Evolutionary conservation across 2,113 vertebrate genomes (phyloP), one percentile per base, ranked within the genome.

Genomic region (Sclerurus mexicanus): DNA sequence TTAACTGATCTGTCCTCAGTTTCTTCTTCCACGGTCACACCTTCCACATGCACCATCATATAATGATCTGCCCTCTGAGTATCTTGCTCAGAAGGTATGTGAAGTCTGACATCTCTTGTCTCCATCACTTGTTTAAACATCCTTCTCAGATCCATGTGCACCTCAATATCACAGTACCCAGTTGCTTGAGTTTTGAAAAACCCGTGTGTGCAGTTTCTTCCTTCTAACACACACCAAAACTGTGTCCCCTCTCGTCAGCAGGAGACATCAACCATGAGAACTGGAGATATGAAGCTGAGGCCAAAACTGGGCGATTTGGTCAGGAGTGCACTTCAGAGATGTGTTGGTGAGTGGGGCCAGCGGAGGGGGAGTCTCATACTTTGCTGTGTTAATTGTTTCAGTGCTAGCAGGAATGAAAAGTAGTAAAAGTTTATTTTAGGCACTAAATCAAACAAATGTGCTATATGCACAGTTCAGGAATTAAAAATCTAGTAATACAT

Each of bases 361-460:
- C 49, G 25, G 6, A 6, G 31, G 20, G 20, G 9, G 21, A 66
- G 6, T 67, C 74, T 76, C 4, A 12, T 49, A 39, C 35, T 68
- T 84, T 62, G 27, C 79, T 59, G 14, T 88, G 75, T 74, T 90
- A 91, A 91, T 88, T 86, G 37, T 94, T 80, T 95, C 64, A 67
- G 39, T 71, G 75, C 60, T 92, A 90, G 59, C 50, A 85, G 56
- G 79, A 86, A 88, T 88, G 80, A 89, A 77, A 93, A 92, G 79
- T 92, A 90, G 35, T 93, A 77, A 63, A 94, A 93, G 23, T 92
- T 90, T 90, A 88, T 93, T 96, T 93, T 81, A 93, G 79, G 14
- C 68, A n/a, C 31, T 92, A 93, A 93, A 95, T 97, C 92, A 94
- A 86, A 56, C 59, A 81, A 93, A 96, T 92, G 86, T 75, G 64